Evolutionary conservation across 2,888 invertebrate species (phyloP), one percentile per base, ranked within the genome.

Genomic region (Beris morrisii): DNA sequence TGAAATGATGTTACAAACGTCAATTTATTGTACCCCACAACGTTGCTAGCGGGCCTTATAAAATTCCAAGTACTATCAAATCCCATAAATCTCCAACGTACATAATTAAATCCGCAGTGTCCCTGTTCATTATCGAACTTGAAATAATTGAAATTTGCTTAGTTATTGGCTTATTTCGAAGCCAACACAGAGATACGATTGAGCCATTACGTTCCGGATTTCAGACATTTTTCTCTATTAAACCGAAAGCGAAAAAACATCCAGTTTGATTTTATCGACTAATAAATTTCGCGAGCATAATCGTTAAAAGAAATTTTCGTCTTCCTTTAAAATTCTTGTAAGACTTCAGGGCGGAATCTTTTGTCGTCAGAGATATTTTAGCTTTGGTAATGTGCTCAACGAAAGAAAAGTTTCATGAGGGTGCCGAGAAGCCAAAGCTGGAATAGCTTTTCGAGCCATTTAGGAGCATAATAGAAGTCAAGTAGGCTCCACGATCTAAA

Each of bases 281-380:
- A 43, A 58, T 65, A 65, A 65, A 65, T 57, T 65, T 52, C 57
- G n/a, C 30, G 52, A 38, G 57, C 58, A 65, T 65, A 65, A 65
- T 65, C 65, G 52, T 65, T 65, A 65, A 58, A 30, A 58, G 58
- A 57, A 65, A 58, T 65, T 65, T 58, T 38, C 9, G 1, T 9
- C 9, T 9, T 38, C 9, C 38, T 9, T 38, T 38, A 7, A 38
- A 38, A 38, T 1, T 38, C 22, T 22, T 38, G 7, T 38, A 38
- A 38, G 38, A 38, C 3, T 38, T 5, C 38, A 38, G 38, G 9
- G 38, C 9, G 3, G 38, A 5, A 9, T 7, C 9, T 9, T 38
- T 38, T 38, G 38, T 38, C 9, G 38, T 9, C 38, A 9, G 38
- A 38, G 38, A 38, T 9, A 38, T 38, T 38, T 38, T 38, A 38